phyloP scores from a whole-genome alignment of 2,888 invertebrate genomes.

The Brachypalpus laphriformis region DNA sequence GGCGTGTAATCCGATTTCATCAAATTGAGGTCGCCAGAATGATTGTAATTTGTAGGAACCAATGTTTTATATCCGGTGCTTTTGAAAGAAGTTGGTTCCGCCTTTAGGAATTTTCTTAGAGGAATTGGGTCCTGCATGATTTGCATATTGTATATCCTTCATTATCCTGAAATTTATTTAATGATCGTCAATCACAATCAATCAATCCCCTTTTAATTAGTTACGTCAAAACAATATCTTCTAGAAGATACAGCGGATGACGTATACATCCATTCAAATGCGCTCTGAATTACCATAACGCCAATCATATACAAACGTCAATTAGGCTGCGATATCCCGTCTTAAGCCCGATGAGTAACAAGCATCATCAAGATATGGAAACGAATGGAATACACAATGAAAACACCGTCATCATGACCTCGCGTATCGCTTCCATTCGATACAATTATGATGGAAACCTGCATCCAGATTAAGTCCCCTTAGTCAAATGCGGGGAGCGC shows the following conservation, averaged over 20 bases:
- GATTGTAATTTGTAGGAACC: too few relatives aligned
- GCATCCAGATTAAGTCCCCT: slow-evolving; percentile 42
- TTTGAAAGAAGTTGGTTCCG: background rate
- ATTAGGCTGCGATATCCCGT: slow-evolving; percentile 76
- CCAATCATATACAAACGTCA: slow-evolving; percentile 81
- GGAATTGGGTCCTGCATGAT: background rate
- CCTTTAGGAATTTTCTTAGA: background rate
- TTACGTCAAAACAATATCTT: slow-evolving; percentile 64
- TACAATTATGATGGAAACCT: slow-evolving; percentile 61
- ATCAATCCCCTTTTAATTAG: slow-evolving; percentile 69
- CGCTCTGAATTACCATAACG: slow-evolving; percentile 78
- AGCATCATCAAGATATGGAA: slow-evolving; percentile 73
- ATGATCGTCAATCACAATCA: slow-evolving; percentile 50
- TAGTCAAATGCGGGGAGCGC: slow-evolving; percentile 54
- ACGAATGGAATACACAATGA: slow-evolving; percentile 69
- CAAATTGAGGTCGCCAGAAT: slow-evolving; percentile 30
- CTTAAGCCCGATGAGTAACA: slow-evolving; percentile 68
- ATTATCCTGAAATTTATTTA: background rate
- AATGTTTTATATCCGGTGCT: slow-evolving; percentile 2
- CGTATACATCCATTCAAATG: slow-evolving; percentile 55
- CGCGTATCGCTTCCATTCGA: slow-evolving; percentile 54
- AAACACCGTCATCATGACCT: slow-evolving; percentile 63
- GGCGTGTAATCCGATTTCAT: slow-evolving; percentile 66
- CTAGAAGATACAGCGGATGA: slow-evolving; percentile 28
- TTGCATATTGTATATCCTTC: background rate